Evolutionary conservation across 2,888 invertebrate genomes (phyloP).

Genomic region (Cetonia aurata): DNA sequence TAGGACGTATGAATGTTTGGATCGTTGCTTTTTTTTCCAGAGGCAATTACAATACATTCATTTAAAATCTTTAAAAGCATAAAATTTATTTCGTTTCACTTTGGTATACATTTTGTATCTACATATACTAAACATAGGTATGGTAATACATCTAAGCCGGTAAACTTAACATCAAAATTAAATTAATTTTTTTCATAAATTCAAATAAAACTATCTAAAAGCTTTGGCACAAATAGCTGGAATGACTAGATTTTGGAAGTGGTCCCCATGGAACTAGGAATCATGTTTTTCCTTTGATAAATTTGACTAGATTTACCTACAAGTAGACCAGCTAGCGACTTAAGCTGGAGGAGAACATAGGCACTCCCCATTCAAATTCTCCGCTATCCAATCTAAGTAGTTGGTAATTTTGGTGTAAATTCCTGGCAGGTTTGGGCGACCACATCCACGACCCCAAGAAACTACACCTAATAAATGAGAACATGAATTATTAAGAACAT

Average conservation of each 20-base stretch:
- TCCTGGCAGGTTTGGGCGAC: conserved; percentile 74
- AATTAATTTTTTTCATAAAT: no score
- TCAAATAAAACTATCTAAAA: no score
- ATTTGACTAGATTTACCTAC: conserved; percentile 13
- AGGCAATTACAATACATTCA: no score
- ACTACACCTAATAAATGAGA: conserved; percentile 72
- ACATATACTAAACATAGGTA: no score
- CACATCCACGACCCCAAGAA: conserved; percentile 84
- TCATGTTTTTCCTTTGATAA: not conserved
- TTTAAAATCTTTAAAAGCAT: no score
- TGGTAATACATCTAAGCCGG: no score
- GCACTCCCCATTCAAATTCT: conserved; percentile 69
- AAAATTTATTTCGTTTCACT: no score
- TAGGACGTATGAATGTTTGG: no score
- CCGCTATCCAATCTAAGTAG: conserved; percentile 72
- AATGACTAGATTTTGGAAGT: conserved; percentile 1
- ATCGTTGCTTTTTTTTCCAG: no score
- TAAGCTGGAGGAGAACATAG: conserved; percentile 62
- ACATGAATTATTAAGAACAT: conserved; percentile 1
- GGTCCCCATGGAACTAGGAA: not conserved
- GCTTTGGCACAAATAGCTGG: not conserved
- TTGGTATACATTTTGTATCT: no score
- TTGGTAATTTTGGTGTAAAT: conserved; percentile 73
- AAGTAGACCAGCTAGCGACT: not conserved
- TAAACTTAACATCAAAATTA: no score